Conservation (phyloP, 2,113 vertebrate species). For the Thomomys bottae region DNA sequence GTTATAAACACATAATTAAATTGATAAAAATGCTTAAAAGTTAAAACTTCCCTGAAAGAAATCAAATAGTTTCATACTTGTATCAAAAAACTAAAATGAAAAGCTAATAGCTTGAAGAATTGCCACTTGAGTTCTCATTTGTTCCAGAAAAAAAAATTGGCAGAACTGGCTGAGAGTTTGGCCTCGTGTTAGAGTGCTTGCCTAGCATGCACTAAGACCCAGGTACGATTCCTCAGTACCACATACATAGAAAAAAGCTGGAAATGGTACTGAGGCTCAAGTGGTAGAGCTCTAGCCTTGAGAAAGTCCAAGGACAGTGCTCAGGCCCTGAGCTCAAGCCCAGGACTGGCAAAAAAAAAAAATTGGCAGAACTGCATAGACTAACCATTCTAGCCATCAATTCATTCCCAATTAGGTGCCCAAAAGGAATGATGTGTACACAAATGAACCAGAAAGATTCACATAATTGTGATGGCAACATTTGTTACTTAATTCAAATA, state of each 20-base stretch:
- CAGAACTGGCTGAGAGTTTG: too few relatives aligned
- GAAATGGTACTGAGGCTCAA: too few relatives aligned
- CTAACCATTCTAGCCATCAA: neutral
- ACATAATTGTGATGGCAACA: neutral
- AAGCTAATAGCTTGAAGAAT: neutral
- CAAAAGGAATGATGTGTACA: neutral
- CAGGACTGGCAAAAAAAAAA: too few relatives aligned
- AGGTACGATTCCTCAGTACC: too few relatives aligned
- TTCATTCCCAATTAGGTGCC: neutral
- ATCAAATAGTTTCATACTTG: neutral
- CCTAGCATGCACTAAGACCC: too few relatives aligned
- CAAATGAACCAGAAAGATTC: neutral
- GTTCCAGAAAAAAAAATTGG: too few relatives aligned
- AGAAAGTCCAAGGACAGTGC: too few relatives aligned
- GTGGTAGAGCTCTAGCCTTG: too few relatives aligned
- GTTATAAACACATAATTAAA: neutral
- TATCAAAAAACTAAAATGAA: neutral
- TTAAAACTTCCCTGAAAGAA: conserved; percentile 17
- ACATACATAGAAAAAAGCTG: too few relatives aligned
- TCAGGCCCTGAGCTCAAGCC: too few relatives aligned
- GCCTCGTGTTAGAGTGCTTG: too few relatives aligned
- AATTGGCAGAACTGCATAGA: neutral
- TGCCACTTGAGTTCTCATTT: neutral
- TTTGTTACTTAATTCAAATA: conserved; percentile 11
- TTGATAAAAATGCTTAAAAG: neutral